Percentiles rank a stretch among this genome's conserved stretches.
Evolutionary conservation across 2,888 invertebrate genomes (phyloP).

Genomic region (Itoplectis maculator): DNA sequence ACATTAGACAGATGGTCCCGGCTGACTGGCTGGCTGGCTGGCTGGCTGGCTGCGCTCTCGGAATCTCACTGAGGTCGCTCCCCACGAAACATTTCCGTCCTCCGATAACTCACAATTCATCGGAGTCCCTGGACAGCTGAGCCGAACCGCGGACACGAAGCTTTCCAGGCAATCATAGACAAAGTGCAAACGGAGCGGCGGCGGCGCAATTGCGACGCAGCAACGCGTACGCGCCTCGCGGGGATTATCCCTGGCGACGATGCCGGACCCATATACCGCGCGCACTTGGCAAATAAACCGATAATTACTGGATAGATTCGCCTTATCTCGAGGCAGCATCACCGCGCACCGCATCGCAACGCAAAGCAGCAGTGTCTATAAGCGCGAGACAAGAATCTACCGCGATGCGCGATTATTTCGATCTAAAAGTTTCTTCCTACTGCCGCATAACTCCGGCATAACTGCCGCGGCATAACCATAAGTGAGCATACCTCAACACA

Average conservation of each 20-base stretch:
- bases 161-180: not conserved
- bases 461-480: no score
- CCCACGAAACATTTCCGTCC: not conserved
- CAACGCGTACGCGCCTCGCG: not conserved
- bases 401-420: conserved; percentile 9
- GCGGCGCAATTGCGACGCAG: not conserved
- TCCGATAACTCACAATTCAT: conserved; percentile 7
- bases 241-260: conserved; percentile 45
- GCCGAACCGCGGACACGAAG: not conserved
- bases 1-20: conserved; percentile 15
- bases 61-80: no score
- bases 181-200: not conserved
- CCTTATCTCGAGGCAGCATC: conserved; percentile 45
- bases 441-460: not conserved
- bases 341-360: conserved; percentile 11
- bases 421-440: conserved; percentile 2
- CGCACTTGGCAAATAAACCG: conserved; percentile 52
- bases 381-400: conserved; percentile 11
- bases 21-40: not conserved
- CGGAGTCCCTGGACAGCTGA: not conserved
- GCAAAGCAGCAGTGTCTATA: no score
- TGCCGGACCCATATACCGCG: conserved; percentile 17
- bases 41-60: no score
- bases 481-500: not conserved
- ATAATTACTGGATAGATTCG: conserved; percentile 62